Evolutionary conservation across 2,113 vertebrate species (phyloP), one percentile per base, ranked within the genome.

Genomic region (Lycocorax pyrrhopterus): DNA sequence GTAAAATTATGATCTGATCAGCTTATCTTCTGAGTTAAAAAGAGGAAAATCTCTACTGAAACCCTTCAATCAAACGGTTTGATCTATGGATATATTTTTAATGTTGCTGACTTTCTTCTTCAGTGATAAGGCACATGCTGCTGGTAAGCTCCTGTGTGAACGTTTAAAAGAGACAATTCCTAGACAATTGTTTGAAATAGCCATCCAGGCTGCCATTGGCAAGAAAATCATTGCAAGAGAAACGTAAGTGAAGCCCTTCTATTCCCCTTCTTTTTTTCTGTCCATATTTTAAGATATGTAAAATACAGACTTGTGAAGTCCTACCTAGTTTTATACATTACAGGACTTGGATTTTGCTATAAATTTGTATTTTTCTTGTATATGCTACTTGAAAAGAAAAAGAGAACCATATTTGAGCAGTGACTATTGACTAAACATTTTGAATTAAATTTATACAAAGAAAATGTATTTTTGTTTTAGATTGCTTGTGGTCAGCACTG

Each of bases 151-250:
- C 59, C 97, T 99, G 93, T 99, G 99, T 95, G 99, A 99, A 93
- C 98, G 98, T 68, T 98, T 99, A 39, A 98, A 98, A 93, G 99
- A 99, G 47, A 97, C 98, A 83, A 99, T 99, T 94, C 99, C 99
- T 5, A 98, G 99, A 60, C 99, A 99, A 77, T 97, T 99, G 96
- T 99, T 99, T 98, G 99, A 99, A 96, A 99, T 99, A 59, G 99
- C 99, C 32, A 96, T 99, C 39, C 99, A 99, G 89, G 99, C 99
- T 87, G 97, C 98, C 74, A 81, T 99, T 82, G 99, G 99, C 86
- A 99, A 97, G 95, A 99, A 99, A 94, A 90, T 99, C 73, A 99
- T 99, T 79, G 99, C 99, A 59, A 98, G 99, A 97, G 99, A 99
- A 98, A 99, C 99, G 99, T 99, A 96, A 99, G 99, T 97, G 82